Conservation (phyloP, 2,113 vertebrate species). For the Podarcis muralis region DNA sequence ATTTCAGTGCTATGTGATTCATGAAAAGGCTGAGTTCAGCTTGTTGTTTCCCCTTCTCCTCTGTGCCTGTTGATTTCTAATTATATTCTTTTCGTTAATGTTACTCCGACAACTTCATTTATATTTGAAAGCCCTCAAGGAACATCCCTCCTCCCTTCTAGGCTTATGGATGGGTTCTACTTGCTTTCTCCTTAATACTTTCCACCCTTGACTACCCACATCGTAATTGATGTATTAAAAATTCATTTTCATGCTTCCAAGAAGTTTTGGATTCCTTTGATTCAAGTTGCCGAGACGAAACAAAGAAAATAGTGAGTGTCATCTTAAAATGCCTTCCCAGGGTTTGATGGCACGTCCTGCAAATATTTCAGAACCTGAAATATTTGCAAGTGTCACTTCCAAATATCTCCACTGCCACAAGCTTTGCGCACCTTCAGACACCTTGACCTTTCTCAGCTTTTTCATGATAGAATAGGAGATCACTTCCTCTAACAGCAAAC, state of each 20-base stretch:
- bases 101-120: constrained; percentile 4
- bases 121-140: constrained; percentile 34
- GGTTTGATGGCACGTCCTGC: neutral
- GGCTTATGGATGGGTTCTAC: constrained; percentile 23
- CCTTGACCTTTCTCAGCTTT: neutral
- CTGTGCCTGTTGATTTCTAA: constrained; percentile 25
- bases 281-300: neutral
- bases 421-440: neutral
- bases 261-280: neutral
- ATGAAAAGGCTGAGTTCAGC: neutral
- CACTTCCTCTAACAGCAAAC: neutral
- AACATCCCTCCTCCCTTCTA: neutral
- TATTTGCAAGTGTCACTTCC: neutral
- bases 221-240: constrained; percentile 43
- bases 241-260: constrained; percentile 35
- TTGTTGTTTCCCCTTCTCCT: constrained; percentile 5
- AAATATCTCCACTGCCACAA: neutral
- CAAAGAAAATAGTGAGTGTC: neutral
- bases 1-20: constrained; percentile 37
- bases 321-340: neutral
- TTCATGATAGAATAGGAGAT: neutral
- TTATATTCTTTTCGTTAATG: constrained; percentile 21
- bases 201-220: neutral
- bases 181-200: constrained; percentile 19
- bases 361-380: neutral